phyloP scores from a whole-genome alignment of 2,113 vertebrate genomes.

The Passer domesticus region DNA sequence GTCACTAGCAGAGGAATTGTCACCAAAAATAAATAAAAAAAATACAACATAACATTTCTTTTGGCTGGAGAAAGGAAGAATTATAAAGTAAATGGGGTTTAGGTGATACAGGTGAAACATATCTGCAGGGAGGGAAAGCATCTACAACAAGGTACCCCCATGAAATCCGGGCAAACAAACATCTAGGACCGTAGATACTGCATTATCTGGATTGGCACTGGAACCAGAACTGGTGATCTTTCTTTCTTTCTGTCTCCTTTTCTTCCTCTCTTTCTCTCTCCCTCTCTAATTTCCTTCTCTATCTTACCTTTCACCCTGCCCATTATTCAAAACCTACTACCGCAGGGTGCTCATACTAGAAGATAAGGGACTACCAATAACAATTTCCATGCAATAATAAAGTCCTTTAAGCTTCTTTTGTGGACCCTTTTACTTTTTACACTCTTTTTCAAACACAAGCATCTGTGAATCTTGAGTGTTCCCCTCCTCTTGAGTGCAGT shows the following conservation, averaged over 20 bases:
- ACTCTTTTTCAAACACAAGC: not conserved
- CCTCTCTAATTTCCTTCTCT: not conserved
- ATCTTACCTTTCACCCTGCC: not conserved
- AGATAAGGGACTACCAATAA: not conserved
- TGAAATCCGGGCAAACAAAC: not conserved
- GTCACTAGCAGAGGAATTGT: not conserved
- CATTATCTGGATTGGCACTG: not conserved
- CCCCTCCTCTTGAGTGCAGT: not conserved
- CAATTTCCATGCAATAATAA: not conserved
- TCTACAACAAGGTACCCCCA: not conserved
- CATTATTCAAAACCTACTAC: not conserved
- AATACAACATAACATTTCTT: not conserved
- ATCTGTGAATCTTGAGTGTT: not conserved
- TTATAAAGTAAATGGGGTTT: not conserved
- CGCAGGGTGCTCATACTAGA: not conserved
- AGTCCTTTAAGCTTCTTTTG: not conserved
- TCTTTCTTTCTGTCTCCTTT: not conserved
- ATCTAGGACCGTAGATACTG: not conserved
- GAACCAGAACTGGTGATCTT: not conserved
- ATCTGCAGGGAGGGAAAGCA: not conserved
- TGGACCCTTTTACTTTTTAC: not conserved
- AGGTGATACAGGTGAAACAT: accelerated
- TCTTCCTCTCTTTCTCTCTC: not conserved
- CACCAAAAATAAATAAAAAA: not conserved
- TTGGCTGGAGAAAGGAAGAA: not conserved